Percentiles rank a stretch among this genome's conserved stretches.
Conservation (phyloP, 2,888 invertebrate genomes). For the Andrena flavipes region DNA sequence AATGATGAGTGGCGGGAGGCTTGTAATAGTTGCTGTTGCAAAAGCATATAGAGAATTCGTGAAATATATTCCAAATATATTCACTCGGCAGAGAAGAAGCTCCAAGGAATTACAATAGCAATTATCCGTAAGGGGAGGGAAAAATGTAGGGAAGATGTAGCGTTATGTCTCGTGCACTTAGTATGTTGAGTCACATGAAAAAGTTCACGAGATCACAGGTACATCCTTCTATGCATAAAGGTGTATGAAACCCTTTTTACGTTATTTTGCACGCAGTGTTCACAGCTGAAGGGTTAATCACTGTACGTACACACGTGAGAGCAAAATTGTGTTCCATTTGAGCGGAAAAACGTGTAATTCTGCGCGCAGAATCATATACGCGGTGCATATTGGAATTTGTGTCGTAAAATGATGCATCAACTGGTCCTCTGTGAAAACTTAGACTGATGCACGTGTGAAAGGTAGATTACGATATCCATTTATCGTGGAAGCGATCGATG, state of each 20-base stretch:
- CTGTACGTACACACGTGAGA: not conserved
- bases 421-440: slow-evolving; percentile 14
- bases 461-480: slow-evolving; percentile 20
- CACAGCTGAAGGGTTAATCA: too few species aligned
- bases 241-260: too few species aligned
- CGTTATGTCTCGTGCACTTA: too few species aligned
- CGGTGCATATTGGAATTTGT: not conserved
- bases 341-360: not conserved
- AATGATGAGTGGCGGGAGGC: not conserved
- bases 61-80: too few species aligned
- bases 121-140: too few species aligned
- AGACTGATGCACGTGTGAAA: slow-evolving; percentile 7
- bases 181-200: too few species aligned
- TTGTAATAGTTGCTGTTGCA: not conserved
- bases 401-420: not conserved
- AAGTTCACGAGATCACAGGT: too few species aligned
- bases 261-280: too few species aligned
- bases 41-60: not conserved
- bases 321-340: not conserved
- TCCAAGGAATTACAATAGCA: too few species aligned
- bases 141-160: too few species aligned
- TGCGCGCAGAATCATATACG: not conserved
- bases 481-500: slow-evolving; percentile 20
- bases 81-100: too few species aligned
- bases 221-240: too few species aligned